phyloP scores from a whole-genome alignment of 1,140 invertebrate genomes.

The Parapsyche elsis region DNA sequence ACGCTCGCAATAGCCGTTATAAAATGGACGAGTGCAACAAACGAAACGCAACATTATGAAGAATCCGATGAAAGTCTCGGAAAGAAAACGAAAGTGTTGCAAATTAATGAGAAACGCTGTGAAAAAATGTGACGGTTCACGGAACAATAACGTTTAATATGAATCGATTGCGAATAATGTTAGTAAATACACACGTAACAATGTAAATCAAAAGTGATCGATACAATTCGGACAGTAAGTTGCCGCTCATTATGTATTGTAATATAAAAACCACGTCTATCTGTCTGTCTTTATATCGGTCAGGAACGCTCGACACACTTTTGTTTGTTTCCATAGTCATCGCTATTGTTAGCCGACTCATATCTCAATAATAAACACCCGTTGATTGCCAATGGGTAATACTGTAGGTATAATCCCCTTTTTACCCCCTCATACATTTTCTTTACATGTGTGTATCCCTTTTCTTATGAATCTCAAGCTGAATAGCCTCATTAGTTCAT shows the following conservation, averaged over 20 bases:
- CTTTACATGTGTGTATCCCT: not conserved
- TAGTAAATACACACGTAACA: too few species aligned
- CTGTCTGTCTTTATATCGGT: too few species aligned
- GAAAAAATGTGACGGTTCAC: not conserved
- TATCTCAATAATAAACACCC: too few species aligned
- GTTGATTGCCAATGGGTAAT: too few species aligned
- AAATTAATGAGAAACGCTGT: constrained; percentile 4
- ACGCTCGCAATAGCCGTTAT: not conserved
- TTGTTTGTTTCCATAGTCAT: too few species aligned
- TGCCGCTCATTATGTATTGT: too few species aligned
- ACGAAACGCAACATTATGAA: not conserved
- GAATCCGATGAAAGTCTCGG: constrained; percentile 8
- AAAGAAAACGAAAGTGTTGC: constrained; percentile 36
- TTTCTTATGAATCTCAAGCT: not conserved
- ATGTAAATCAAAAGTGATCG: too few species aligned
- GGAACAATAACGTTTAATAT: not conserved
- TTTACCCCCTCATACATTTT: not conserved
- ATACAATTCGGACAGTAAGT: too few species aligned
- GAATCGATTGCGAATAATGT: not conserved
- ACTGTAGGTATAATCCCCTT: too few species aligned
- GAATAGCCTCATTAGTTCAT: not conserved
- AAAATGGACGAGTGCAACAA: not conserved
- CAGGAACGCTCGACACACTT: too few species aligned
- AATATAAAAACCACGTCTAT: too few species aligned
- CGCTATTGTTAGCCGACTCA: too few species aligned